Base-by-base conservation (phyloP, 1,140 invertebrate genomes). In the Andrena cerasifolii region DNA sequence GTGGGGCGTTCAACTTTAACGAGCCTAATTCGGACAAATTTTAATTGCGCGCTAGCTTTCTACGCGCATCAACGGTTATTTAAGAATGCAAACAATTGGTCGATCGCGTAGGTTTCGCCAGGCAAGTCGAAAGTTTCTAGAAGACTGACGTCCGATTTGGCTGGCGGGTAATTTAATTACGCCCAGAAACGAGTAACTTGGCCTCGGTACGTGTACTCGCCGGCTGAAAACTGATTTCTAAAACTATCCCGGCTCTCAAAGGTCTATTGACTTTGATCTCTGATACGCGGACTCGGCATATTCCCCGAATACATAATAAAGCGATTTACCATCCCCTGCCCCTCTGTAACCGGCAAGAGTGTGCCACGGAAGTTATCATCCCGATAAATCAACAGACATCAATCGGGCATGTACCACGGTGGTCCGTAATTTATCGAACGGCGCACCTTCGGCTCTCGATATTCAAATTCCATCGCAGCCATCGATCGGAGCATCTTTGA, bases 351-450 rank as follows among this genome's bases (percentile, higher is more conserved):
- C 3, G 10, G 10, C n/a, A 33, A 12, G 43, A 45, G 47, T 49
- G 45, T 71, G 51, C 45, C 56, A 21, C 49, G 51, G 54, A 70
- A 76, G 78, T 80, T 80, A 75, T 76, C 65, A 63, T 63, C 24
- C 36, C 45, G 79, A 82, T 82, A 80, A 75, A 76, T 82, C 78
- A 43, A 58, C 24, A 33, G 45, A 26, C 63, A 59, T 82, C 80
- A 80, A 82, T 82, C 78, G 63, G 51, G 43, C 36, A 51, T 26
- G 66, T 62, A 54, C 33, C 26, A 56, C 12, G 70, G 28, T 31
- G 51, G 36, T n/a, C 6, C 47, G 71, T 77, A 77, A 82, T 68
- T 80, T 80, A 82, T 81, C 61, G 78, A 72, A 49, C 61, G 65
- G 5, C 61, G 54, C 54, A 33, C 31, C 28, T 81, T 74, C 43